phyloP scores from a whole-genome alignment of 2,113 vertebrate genomes.

The Phalacrocorax aristotelis region DNA sequence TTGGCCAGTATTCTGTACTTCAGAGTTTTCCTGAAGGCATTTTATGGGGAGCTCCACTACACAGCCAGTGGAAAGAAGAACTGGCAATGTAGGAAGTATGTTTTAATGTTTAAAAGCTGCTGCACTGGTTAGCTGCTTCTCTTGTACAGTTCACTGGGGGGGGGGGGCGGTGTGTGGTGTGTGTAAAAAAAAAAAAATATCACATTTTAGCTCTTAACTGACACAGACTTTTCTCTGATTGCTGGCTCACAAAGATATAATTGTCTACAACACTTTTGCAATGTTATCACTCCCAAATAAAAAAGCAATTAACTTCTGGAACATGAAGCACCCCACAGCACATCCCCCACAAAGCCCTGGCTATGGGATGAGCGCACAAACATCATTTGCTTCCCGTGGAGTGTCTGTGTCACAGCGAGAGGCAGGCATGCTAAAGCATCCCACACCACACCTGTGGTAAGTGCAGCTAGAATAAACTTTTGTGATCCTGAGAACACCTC shows the following conservation, averaged over 20 bases:
- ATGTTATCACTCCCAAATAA: background rate
- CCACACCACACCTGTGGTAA: background rate
- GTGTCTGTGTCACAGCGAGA: fast-evolving
- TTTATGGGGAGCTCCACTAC: background rate
- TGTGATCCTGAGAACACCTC: background rate
- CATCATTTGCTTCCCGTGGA: background rate
- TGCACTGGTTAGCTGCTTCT: background rate
- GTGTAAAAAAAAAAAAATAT: background rate
- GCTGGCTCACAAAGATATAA: background rate
- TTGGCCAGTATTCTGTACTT: background rate
- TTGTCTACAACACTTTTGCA: background rate
- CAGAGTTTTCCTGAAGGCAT: background rate
- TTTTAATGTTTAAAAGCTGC: background rate
- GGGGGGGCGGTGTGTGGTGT: too few species aligned
- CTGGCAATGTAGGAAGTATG: background rate
- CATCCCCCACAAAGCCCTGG: background rate
- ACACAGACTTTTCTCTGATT: background rate
- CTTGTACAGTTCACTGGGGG: background rate
- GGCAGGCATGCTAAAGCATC: background rate
- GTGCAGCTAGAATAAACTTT: background rate
- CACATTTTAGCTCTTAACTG: background rate
- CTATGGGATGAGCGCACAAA: background rate
- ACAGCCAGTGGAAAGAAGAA: background rate
- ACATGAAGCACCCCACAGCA: background rate
- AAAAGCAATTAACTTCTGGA: conserved; percentile 26